Evolutionary conservation across 2,113 vertebrate species (phyloP).

Genomic region (Empidonax alnorum): DNA sequence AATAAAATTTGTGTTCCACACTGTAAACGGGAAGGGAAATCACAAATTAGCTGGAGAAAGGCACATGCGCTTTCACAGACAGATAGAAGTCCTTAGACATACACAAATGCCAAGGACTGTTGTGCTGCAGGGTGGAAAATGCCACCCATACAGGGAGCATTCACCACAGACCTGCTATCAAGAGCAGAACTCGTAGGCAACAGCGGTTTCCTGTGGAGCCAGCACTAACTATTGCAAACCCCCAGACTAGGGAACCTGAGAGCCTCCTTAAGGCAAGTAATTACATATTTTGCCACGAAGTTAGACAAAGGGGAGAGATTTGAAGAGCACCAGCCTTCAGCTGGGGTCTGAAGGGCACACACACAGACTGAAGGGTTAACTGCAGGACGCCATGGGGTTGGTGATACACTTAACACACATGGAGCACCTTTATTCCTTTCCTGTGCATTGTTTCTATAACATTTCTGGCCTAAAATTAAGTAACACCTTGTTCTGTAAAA

Average conservation of each 20-base stretch:
- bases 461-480: background rate
- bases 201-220: background rate
- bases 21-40: background rate
- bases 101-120: background rate
- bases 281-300: background rate
- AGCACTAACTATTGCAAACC: background rate
- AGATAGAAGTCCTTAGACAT: background rate
- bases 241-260: background rate
- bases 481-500: background rate
- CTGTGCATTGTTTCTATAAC: background rate
- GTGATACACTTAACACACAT: background rate
- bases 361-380: background rate
- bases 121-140: background rate
- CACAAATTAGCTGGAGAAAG: background rate
- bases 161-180: background rate
- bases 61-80: background rate
- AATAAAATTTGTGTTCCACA: background rate
- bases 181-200: background rate
- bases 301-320: constrained; percentile 2
- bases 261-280: background rate
- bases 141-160: background rate
- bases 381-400: background rate
- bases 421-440: background rate
- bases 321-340: constrained; percentile 17
- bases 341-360: background rate